Evolutionary conservation across 2,888 invertebrate genomes (phyloP), one percentile per base, ranked within the genome.

Genomic region (Tipula unca): DNA sequence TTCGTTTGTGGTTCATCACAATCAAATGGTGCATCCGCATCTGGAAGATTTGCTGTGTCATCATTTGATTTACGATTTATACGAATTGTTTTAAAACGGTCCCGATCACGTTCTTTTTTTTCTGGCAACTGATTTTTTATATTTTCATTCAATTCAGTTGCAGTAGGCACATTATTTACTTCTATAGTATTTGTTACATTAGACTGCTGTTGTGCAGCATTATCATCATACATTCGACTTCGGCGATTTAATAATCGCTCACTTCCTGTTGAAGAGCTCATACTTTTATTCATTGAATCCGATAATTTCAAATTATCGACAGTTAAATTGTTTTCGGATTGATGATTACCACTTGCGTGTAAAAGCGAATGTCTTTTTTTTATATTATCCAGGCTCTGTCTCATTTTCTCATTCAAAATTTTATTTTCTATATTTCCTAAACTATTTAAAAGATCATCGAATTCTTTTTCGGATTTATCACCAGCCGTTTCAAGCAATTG

Each of bases 51-150:
- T 39, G 85, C n/a, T 29, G 29, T 82, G 25, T 86, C 85, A 42
- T 85, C 87, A 85, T 87, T 86, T 85, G 88, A 87, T 88, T 86
- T 87, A 85, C 89, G 90, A 29, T 89, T 89, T 85, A 91, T 89
- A 88, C 90, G 89, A 86, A 90, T 91, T n/a, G 91, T 91, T 88
- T 90, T 91, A 86, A 91, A 91, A 29, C 91, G 90, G 87, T 91
- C 90, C 14, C 90, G 89, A 88, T 88, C 89, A 17, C 89, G 89
- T 85, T 89, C 89, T 5, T 20, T 82, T 6, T 85, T 85, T 85
- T 87, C 87, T 86, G 87, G 87, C 86, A 86, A 87, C 87, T 86
- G 85, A 20, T 82, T 69, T 85, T 39, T 85, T 86, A 86, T 86
- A 82, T 86, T 83, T 69, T 14, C 14, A 82, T 69, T 85, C 82